phyloP scores from a whole-genome alignment of 1,140 invertebrate species.

The Lineus longissimus region DNA sequence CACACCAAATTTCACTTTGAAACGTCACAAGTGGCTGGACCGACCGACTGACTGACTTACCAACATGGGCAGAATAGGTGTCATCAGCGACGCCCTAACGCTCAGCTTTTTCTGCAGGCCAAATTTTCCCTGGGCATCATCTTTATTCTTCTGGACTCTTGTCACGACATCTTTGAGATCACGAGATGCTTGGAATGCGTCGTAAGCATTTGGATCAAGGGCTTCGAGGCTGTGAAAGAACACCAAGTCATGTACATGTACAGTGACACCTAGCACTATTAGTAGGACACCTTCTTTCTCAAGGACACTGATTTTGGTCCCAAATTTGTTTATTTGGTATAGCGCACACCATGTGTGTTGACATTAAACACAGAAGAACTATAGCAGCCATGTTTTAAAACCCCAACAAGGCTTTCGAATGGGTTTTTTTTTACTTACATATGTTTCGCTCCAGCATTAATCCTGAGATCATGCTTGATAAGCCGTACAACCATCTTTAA shows the following conservation, averaged over 20 bases:
- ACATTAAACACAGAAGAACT: too few relatives aligned
- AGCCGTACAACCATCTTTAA: conserved; percentile 80
- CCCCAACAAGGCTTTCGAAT: too few relatives aligned
- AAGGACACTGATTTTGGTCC: too few relatives aligned
- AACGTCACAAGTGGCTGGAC: too few relatives aligned
- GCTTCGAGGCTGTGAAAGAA: conserved; percentile 64
- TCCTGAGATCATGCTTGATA: conserved; percentile 85
- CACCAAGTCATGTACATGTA: conserved; percentile 5
- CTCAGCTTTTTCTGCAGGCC: conserved; percentile 53
- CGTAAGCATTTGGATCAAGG: conserved; percentile 80
- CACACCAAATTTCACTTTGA: too few relatives aligned
- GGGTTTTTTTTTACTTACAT: conserved; percentile 60
- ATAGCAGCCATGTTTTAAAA: too few relatives aligned
- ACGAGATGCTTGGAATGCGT: conserved; percentile 78
- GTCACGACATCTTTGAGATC: conserved; percentile 73
- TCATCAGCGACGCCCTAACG: conserved; percentile 58
- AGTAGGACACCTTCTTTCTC: too few relatives aligned
- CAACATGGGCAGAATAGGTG: conserved; percentile 86
- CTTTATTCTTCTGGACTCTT: conserved; percentile 53
- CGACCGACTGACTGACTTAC: conserved; percentile 55
- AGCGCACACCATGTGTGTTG: too few relatives aligned
- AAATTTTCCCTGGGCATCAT: conserved; percentile 34
- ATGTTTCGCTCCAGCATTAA: conserved; percentile 87
- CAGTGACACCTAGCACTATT: too few relatives aligned
- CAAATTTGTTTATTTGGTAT: too few relatives aligned